Evolutionary conservation across 2,797 vertebrate species (phyloP).

Genomic region (Chiloscyllium punctatum): DNA sequence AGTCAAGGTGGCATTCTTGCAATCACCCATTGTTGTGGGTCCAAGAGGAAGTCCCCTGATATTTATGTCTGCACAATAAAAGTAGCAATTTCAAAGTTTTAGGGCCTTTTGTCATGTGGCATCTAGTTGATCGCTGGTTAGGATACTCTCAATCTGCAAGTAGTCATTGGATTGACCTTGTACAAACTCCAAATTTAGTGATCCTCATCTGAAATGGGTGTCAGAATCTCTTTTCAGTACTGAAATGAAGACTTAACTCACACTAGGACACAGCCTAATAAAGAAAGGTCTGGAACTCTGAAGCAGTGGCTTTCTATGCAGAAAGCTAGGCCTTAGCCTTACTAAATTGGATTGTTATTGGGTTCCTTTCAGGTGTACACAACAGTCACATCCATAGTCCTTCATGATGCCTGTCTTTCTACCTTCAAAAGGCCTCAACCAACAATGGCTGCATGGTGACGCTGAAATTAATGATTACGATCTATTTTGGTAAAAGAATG

Average conservation of each 20-base stretch:
- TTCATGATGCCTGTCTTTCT: background rate
- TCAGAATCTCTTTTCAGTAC: background rate
- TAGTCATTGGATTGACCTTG: background rate
- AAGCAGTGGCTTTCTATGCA: background rate
- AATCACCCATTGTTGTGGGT: background rate
- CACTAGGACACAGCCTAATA: background rate
- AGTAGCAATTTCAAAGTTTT: background rate
- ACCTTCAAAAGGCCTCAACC: background rate
- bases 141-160: background rate
- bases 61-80: background rate
- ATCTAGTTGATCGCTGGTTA: background rate
- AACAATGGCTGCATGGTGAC: background rate
- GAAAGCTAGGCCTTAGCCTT: background rate
- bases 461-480: background rate
- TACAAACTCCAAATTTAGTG: background rate
- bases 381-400: background rate
- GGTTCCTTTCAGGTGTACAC: background rate
- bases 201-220: background rate
- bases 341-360: background rate
- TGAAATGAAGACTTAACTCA: background rate
- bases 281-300: background rate
- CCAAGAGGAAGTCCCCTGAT: background rate
- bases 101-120: background rate
- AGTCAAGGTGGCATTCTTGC: background rate
- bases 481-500: background rate